Evolutionary conservation across 2,797 vertebrate species (phyloP).

Genomic region (Typhlichthys eigenmanni): DNA sequence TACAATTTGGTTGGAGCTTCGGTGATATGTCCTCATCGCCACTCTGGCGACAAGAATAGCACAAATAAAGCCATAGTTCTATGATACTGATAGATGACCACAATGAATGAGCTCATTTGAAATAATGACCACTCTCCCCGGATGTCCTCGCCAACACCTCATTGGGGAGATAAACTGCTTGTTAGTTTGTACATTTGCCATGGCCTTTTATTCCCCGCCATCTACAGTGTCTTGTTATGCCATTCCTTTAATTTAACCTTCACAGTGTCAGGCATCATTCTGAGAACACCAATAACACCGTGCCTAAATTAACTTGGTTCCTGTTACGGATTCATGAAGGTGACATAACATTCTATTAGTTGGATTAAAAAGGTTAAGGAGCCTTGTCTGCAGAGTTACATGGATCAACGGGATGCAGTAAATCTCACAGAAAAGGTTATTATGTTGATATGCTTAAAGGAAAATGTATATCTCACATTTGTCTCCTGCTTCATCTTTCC

Average conservation of each 20-base stretch:
- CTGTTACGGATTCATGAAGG: not conserved
- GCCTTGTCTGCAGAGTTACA: not conserved
- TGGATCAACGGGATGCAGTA: not conserved
- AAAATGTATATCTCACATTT: too few relatives aligned
- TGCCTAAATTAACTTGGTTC: slow-evolving; percentile 6
- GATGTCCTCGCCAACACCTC: slow-evolving; percentile 44
- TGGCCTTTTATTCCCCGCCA: slow-evolving; percentile 27
- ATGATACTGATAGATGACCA: slow-evolving; percentile 50
- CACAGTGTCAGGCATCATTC: not conserved
- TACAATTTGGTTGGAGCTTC: slow-evolving; percentile 21
- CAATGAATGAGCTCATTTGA: slow-evolving; percentile 55
- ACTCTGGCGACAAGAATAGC: slow-evolving; percentile 15
- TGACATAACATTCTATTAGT: not conserved
- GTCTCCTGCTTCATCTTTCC: too few relatives aligned
- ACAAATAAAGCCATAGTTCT: slow-evolving; percentile 38
- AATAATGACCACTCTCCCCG: slow-evolving; percentile 46
- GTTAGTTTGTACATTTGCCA: slow-evolving; percentile 35
- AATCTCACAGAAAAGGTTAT: too few relatives aligned
- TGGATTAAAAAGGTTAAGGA: slow-evolving; percentile 19
- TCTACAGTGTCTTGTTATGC: slow-evolving; percentile 8
- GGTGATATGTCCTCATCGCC: slow-evolving; percentile 35
- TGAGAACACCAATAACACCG: not conserved
- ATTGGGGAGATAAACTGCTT: slow-evolving; percentile 47
- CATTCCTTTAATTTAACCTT: slow-evolving; percentile 12
- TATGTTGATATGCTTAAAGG: too few relatives aligned